Evolutionary conservation across 2,888 invertebrate genomes (phyloP).

Genomic region (Piscicola geometra): DNA sequence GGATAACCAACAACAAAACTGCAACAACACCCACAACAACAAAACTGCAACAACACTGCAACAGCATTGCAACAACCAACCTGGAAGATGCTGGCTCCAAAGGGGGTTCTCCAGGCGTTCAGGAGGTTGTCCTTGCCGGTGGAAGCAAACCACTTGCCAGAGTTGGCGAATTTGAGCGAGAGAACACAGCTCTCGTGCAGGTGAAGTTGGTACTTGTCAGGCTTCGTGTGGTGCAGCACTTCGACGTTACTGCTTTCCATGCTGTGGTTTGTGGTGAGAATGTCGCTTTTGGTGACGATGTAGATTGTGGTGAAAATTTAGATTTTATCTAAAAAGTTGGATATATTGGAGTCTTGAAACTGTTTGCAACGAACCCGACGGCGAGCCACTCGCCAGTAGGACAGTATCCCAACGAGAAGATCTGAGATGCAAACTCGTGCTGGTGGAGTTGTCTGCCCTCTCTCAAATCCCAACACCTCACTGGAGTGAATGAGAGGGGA

Average conservation of each 20-base stretch:
- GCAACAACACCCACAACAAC: too few species aligned
- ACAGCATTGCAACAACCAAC: too few species aligned
- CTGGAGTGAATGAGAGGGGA: slow-evolving; percentile 61
- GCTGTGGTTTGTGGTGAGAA: slow-evolving; percentile 46
- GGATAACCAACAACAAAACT: too few species aligned
- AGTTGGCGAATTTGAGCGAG: slow-evolving; percentile 84
- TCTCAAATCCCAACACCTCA: slow-evolving; percentile 86
- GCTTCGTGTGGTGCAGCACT: slow-evolving; percentile 71
- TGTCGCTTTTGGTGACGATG: too few species aligned
- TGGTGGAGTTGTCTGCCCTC: slow-evolving; percentile 87
- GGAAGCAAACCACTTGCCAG: slow-evolving; percentile 92
- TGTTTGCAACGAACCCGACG: slow-evolving; percentile 64
- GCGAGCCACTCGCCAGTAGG: slow-evolving; percentile 92
- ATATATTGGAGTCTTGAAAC: too few species aligned
- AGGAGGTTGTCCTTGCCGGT: slow-evolving; percentile 89
- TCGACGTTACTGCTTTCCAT: slow-evolving; percentile 95
- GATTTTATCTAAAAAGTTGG: too few species aligned
- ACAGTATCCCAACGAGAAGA: slow-evolving; percentile 90
- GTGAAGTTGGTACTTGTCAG: slow-evolving; percentile 88
- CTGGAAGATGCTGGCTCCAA: slow-evolving; percentile 90
- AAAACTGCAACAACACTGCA: too few species aligned
- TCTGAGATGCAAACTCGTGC: slow-evolving; percentile 83
- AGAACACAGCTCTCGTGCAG: slow-evolving; percentile 92
- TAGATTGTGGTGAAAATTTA: too few species aligned
- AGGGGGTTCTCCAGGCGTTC: slow-evolving; percentile 91